Percentiles rank a stretch among this genome's conserved stretches.
Evolutionary conservation across 2,113 vertebrate species (phyloP).

Genomic region (Promerops cafer): DNA sequence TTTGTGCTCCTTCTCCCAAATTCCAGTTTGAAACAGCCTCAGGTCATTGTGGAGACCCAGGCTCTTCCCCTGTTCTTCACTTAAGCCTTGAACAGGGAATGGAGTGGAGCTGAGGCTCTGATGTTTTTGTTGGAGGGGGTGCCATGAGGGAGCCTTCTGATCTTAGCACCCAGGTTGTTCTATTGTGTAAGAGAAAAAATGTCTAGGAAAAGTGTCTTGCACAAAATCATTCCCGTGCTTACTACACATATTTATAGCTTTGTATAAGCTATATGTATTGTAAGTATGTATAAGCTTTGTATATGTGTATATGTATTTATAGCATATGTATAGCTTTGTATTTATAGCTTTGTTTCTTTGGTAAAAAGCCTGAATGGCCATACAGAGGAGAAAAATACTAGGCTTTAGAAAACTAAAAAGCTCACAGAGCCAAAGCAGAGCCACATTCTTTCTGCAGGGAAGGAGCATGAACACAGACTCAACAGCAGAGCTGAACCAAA

Average conservation of each 20-base stretch:
- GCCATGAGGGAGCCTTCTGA: not conserved
- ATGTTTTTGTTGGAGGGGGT: not conserved
- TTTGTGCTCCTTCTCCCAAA: not conserved
- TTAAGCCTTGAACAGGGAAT: not conserved
- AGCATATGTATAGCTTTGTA: rapidly evolving
- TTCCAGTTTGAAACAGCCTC: not conserved
- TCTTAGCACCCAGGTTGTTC: not conserved
- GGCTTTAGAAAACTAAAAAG: not conserved
- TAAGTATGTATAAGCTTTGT: too few species aligned
- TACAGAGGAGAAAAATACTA: not conserved
- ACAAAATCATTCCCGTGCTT: not conserved
- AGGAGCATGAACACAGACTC: not conserved
- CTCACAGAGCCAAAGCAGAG: not conserved
- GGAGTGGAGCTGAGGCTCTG: not conserved
- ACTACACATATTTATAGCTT: rapidly evolving
- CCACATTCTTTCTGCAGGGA: not conserved
- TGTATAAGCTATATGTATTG: too few species aligned
- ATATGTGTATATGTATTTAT: too few species aligned
- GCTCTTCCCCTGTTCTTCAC: not conserved
- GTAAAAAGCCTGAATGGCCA: not conserved
- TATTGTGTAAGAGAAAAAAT: not conserved
- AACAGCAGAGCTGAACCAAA: not conserved
- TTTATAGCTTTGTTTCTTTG: not conserved
- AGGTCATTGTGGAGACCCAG: not conserved
- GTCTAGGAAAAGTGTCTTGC: not conserved